phyloP scores from a whole-genome alignment of 2,888 invertebrate species.

The Trissonchulus sp. region DNA sequence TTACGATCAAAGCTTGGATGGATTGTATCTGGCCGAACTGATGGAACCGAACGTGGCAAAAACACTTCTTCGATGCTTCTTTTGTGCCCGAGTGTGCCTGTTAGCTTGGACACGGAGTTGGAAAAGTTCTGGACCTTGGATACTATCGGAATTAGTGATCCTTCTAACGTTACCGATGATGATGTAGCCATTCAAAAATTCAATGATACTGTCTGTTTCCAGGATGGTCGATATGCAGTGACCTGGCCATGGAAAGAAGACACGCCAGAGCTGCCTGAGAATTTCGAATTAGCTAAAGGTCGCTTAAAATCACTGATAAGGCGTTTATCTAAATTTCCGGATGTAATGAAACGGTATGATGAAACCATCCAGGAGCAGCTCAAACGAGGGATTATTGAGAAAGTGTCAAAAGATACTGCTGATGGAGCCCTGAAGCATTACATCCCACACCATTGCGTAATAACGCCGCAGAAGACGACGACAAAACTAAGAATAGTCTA shows the following conservation, averaged over 20 bases:
- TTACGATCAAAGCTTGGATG: background rate
- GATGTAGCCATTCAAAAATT: too few relatives aligned
- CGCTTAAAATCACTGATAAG: constrained; percentile 18
- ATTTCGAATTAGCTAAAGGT: constrained; percentile 4
- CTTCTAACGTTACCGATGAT: too few relatives aligned
- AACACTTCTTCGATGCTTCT: too few relatives aligned
- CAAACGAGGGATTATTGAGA: constrained; percentile 30
- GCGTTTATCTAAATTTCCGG: constrained; percentile 2
- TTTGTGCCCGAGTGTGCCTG: too few relatives aligned
- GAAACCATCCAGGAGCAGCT: constrained; percentile 28
- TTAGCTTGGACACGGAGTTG: too few relatives aligned
- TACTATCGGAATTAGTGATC: too few relatives aligned
- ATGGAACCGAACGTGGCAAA: too few relatives aligned
- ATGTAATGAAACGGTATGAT: constrained; percentile 27
- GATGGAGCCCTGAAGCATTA: constrained; percentile 31
- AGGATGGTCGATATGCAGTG: constrained; percentile 3
- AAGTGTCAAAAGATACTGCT: constrained; percentile 10
- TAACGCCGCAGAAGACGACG: too few relatives aligned
- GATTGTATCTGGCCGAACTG: background rate
- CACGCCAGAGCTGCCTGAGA: background rate
- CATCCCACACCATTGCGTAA: constrained; percentile 35
- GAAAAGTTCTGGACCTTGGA: too few relatives aligned
- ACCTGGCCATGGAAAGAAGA: background rate
- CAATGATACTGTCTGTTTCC: too few relatives aligned
- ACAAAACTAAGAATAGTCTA: constrained; percentile 41